These are phyloP conservation scores for Macrosiphum euphorbiae DNA, from an alignment of 2,888 invertebrate species.

Conservation along the genomic window DNA sequence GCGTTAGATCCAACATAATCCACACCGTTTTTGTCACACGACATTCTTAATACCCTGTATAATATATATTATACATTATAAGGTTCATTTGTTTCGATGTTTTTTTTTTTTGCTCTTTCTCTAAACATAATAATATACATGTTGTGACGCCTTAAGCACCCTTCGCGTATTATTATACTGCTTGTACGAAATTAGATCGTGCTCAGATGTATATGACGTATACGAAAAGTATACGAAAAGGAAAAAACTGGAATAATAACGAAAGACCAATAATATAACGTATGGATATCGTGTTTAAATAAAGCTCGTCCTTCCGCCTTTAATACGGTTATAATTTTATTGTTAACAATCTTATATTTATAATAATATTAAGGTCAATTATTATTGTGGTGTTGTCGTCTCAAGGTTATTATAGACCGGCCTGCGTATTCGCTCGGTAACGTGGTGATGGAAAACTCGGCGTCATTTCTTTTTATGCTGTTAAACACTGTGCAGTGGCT, in stretches of 20 bases:
- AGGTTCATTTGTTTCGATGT: background rate
- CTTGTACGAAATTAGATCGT: background rate
- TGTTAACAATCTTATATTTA: constrained; percentile 49
- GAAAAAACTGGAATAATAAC: background rate
- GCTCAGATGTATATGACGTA: background rate
- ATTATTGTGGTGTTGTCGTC: constrained; percentile 19
- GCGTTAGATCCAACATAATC: background rate
- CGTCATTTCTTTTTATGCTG: constrained; percentile 48
- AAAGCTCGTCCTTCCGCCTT: constrained; percentile 58
- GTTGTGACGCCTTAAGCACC: background rate
- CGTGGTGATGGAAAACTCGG: constrained; percentile 36
- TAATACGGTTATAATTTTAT: constrained; percentile 23
- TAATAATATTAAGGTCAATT: constrained; percentile 61
- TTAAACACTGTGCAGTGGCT: background rate
- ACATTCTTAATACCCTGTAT: background rate
- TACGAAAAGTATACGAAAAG: background rate
- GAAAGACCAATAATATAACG: background rate
- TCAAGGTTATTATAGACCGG: constrained; percentile 40
- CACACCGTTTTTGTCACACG: background rate
- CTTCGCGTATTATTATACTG: background rate
- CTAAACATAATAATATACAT: background rate
- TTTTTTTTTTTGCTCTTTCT: background rate
- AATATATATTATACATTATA: background rate
- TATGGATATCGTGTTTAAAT: constrained; percentile 28
- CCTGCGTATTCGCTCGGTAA: constrained; percentile 28